phyloP scores from a whole-genome alignment of 2,113 vertebrate genomes.

The Pachyramphus minor region DNA sequence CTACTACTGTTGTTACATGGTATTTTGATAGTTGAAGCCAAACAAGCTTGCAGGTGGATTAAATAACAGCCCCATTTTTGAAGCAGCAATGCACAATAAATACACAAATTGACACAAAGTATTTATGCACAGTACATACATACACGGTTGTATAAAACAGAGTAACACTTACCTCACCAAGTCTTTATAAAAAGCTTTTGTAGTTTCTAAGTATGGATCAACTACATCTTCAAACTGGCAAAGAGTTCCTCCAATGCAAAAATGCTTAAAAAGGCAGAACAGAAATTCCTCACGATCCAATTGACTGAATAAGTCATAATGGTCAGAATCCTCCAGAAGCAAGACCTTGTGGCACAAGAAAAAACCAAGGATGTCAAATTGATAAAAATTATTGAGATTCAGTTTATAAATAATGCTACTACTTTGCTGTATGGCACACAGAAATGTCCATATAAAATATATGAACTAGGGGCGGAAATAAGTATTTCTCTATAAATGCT shows the following conservation, averaged over 20 bases:
- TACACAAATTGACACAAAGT: not conserved
- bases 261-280: constrained; percentile 91
- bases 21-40: not conserved
- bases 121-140: not conserved
- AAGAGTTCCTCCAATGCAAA: constrained; percentile 89
- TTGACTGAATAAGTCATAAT: constrained; percentile 79
- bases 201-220: constrained; percentile 84
- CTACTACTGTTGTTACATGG: not conserved
- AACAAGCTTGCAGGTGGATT: not conserved
- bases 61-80: not conserved
- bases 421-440: not conserved
- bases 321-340: constrained; percentile 84
- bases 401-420: not conserved
- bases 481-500: not conserved
- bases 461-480: not conserved
- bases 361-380: not conserved
- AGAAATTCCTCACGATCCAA: constrained; percentile 86
- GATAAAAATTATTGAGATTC: not conserved
- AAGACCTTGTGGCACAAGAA: constrained; percentile 77
- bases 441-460: not conserved
- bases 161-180: constrained; percentile 82
- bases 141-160: not conserved
- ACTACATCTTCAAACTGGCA: constrained; percentile 93
- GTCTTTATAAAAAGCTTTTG: constrained; percentile 90
- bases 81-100: not conserved